Conservation (phyloP, 2,113 vertebrate genomes). For the Rhynchopsitta pachyrhyncha region DNA sequence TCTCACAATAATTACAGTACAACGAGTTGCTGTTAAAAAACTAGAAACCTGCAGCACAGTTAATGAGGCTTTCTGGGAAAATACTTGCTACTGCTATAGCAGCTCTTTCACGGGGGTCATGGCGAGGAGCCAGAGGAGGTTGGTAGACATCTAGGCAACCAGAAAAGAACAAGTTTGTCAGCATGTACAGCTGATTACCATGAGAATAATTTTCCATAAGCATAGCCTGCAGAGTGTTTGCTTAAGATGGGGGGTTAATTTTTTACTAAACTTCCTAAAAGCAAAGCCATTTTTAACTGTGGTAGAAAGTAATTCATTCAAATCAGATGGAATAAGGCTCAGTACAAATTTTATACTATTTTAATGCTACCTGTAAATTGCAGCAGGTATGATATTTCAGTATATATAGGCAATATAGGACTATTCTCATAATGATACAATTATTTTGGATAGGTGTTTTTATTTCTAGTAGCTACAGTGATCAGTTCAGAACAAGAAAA, state of each 20-base stretch:
- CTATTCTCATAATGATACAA: neutral
- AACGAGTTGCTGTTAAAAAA: neutral
- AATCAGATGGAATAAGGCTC: neutral
- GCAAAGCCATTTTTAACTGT: neutral
- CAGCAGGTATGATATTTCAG: neutral
- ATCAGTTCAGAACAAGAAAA: neutral
- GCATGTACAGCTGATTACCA: constrained; percentile 70
- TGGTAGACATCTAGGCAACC: constrained; percentile 63
- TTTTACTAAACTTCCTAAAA: constrained; percentile 31
- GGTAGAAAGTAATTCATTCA: neutral
- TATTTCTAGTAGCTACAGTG: neutral
- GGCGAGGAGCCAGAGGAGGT: constrained; percentile 33
- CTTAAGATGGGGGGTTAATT: constrained; percentile 40
- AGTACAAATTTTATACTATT: neutral
- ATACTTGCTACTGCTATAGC: neutral
- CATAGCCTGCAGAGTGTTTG: neutral
- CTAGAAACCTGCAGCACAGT: neutral
- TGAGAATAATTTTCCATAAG: constrained; percentile 64
- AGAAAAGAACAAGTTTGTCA: constrained; percentile 73
- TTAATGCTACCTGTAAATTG: neutral
- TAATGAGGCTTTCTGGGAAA: constrained; percentile 24
- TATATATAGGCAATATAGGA: neutral
- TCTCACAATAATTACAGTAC: neutral
- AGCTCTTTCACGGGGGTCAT: constrained; percentile 59
- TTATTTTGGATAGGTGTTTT: neutral